Conservation (phyloP, 2,113 vertebrate species). For the Perognathus longimembris region DNA sequence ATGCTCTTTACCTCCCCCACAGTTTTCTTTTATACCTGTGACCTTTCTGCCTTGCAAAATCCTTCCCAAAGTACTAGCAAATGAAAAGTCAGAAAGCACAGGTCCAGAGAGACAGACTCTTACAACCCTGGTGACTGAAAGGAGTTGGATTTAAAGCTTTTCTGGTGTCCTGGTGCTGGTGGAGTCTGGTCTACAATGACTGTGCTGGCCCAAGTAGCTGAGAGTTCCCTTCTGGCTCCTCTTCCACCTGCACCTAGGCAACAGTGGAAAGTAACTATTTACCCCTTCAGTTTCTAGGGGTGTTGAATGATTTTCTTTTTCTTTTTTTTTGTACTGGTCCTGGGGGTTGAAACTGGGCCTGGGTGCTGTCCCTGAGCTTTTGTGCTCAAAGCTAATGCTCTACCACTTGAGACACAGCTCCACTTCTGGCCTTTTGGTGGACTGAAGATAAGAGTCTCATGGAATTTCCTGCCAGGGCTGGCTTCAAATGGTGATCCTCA, state of each 20-base stretch:
- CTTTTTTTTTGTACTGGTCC: no score
- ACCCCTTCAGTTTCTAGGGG: neutral
- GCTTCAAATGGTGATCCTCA: no score
- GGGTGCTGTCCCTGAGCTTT: no score
- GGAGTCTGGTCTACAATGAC: neutral
- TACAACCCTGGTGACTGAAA: fast-evolving
- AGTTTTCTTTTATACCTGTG: neutral
- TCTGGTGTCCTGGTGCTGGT: fast-evolving
- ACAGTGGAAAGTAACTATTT: neutral
- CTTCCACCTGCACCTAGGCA: constrained; percentile 7
- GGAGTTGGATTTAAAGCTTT: neutral
- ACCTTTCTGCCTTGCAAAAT: neutral
- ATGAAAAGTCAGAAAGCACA: neutral
- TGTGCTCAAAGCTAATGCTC: no score
- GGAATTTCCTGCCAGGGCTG: no score
- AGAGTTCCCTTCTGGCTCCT: neutral
- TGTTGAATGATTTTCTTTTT: neutral
- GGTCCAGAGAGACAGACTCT: neutral
- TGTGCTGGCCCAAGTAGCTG: neutral
- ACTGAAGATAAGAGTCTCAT: no score
- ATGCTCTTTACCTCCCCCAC: neutral
- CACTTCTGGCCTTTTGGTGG: no score
- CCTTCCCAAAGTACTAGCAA: neutral
- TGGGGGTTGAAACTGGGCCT: no score
- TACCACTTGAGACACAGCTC: no score